These are phyloP conservation scores for Hydrolagus affinis DNA, from an alignment of 2,113 vertebrate genomes.

Conservation along the genomic window DNA sequence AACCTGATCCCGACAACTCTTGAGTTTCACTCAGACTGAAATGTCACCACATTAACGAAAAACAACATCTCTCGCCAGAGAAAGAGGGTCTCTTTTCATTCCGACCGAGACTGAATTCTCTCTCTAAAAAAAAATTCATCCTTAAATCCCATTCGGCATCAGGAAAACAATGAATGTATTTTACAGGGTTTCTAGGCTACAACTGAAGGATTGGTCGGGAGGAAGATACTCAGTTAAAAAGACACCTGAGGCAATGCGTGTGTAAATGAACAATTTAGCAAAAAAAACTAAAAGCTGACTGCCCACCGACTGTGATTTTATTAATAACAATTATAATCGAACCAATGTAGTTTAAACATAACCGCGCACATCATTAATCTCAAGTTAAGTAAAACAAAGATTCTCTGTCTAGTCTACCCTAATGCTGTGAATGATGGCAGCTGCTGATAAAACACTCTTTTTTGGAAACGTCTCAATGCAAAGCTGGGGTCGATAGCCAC, in stretches of 20 bases:
- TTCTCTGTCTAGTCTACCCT: background rate
- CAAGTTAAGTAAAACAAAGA: background rate
- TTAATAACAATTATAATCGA: background rate
- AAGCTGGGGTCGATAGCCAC: background rate
- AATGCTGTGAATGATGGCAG: slow-evolving; percentile 1
- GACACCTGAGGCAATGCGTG: background rate
- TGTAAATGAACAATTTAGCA: background rate
- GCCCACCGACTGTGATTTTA: background rate
- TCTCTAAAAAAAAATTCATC: too few relatives aligned
- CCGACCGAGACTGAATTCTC: too few relatives aligned
- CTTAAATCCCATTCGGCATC: too few relatives aligned
- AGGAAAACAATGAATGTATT: background rate
- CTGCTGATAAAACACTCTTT: background rate
- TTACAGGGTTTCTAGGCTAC: too few relatives aligned
- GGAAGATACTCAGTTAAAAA: background rate
- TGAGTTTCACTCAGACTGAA: background rate
- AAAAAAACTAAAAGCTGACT: background rate
- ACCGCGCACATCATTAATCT: background rate
- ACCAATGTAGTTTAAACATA: background rate
- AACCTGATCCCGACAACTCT: slow-evolving; percentile 12
- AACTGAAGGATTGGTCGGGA: background rate
- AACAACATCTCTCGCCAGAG: background rate
- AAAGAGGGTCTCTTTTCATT: background rate
- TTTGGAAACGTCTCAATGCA: background rate
- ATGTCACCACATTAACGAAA: background rate